phyloP scores from a whole-genome alignment of 2,888 invertebrate species.

The Nysson spinosus region DNA sequence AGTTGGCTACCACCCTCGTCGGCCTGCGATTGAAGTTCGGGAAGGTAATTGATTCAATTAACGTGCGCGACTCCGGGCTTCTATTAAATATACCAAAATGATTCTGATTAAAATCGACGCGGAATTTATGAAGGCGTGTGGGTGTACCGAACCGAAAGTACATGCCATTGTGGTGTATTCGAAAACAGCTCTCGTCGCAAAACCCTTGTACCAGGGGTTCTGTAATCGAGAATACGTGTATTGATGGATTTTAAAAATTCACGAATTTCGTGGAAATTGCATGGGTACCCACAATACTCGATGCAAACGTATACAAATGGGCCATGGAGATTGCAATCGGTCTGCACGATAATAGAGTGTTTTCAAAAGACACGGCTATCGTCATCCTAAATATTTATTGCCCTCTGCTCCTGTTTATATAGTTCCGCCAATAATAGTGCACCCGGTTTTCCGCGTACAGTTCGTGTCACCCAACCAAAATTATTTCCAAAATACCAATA shows the following conservation, averaged over 20 bases:
- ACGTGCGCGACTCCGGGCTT: conserved; percentile 34
- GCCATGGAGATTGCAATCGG: conserved; percentile 45
- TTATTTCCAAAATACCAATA: conserved; percentile 2
- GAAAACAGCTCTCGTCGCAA: no score
- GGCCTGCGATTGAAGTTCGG: conserved; percentile 36
- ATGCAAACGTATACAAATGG: conserved; percentile 35
- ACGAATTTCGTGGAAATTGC: conserved; percentile 38
- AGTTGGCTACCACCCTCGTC: conserved; percentile 5
- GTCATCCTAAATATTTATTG: conserved; percentile 40
- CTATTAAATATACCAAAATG: conserved; percentile 55
- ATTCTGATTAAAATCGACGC: conserved; percentile 57
- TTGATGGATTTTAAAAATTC: conserved; percentile 40
- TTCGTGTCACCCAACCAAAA: conserved; percentile 1
- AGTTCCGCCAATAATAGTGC: not conserved
- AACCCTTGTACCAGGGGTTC: not conserved
- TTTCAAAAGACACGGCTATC: conserved; percentile 12
- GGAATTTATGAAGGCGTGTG: conserved; percentile 13
- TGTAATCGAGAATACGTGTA: conserved; percentile 25
- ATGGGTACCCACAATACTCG: conserved; percentile 40
- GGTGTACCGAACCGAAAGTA: not conserved
- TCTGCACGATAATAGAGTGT: conserved; percentile 24
- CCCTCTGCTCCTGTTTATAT: not conserved
- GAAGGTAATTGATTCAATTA: conserved; percentile 63
- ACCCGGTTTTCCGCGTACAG: conserved; percentile 20
- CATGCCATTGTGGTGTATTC: conserved; percentile 1